A percentile compares a stretch with the other conserved stretches of the same genome.
These are phyloP conservation scores for Cryptocheilus praepositus DNA, from an alignment of 2,888 invertebrate species.

Conservation along the genomic window DNA sequence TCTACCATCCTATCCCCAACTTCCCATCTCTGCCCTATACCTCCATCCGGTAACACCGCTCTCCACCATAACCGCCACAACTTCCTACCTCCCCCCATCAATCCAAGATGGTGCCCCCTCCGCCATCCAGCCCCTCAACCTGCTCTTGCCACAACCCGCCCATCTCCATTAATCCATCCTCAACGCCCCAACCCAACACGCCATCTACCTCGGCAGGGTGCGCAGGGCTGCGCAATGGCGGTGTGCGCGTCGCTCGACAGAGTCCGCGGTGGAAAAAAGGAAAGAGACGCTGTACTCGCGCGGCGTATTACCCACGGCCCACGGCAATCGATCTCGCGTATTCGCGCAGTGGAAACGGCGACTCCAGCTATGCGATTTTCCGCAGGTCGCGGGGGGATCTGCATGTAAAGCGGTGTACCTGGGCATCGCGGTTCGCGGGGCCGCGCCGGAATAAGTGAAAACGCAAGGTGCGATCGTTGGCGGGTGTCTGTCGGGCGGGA, in stretches of 20 bases:
- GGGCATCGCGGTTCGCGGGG: constrained; percentile 18
- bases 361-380: constrained; percentile 25
- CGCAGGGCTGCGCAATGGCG: constrained; percentile 5
- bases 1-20: too few species aligned
- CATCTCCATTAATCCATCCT: too few species aligned
- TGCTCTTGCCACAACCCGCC: too few species aligned
- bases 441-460: neutral
- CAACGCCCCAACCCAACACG: too few species aligned
- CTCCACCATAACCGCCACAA: too few species aligned
- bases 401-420: constrained; percentile 21
- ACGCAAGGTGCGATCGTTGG: neutral
- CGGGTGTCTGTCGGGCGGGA: neutral
- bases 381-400: constrained; percentile 15
- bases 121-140: too few species aligned
- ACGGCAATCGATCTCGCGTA: constrained; percentile 10
- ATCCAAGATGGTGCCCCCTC: too few species aligned
- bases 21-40: too few species aligned
- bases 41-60: too few species aligned
- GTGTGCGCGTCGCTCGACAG: constrained; percentile 1
- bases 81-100: too few species aligned
- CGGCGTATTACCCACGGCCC: constrained; percentile 10
- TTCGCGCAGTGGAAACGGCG: constrained; percentile 23
- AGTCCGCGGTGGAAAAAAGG: neutral
- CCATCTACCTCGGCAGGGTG: too few species aligned
- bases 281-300: constrained; percentile 5